Base-by-base conservation (phyloP, 1,140 invertebrate genomes). In the Antheraea mylitta region DNA sequence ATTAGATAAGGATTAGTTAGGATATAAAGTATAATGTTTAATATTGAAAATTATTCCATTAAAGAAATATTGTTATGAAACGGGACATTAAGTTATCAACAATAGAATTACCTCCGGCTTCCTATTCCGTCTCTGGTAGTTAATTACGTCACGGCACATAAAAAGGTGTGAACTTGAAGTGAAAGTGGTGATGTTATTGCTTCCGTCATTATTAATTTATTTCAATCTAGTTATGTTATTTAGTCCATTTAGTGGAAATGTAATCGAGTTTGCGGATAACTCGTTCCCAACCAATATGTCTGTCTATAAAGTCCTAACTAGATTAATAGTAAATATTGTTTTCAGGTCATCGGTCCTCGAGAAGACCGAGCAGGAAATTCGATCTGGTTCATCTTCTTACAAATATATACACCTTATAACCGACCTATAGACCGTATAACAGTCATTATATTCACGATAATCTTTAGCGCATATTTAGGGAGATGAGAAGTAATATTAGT, bases 151-250 rank as follows among this genome's bases (percentile, higher is more conserved):
- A 53, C 13, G 45, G 10, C 45, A 53, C 16, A 53, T 53, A 79
- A 79, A 79, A 72, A 79, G 64, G 78, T 79, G 78, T 79, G 78
- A 77, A 79, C 75, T 74, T 73, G 65, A n/a, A 74, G 75, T 67
- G 78, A 79, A 79, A 79, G 78, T 79, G 37, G 63, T 69, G 45
- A 30, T 72, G 69, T 74, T 73, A 73, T 71, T 66, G 18, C 67
- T 62, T 61, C 66, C 42, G 37, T 67, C 64, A 64, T 60, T 13
- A 66, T 53, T 53, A 53, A 53, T 53, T 48, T 48, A 48, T 48
- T 48, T 13, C 45, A 16, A 53, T 53, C 45, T 53, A 53, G 45
- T 53, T 53, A 53, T 53, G 16, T 53, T 53, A 16, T 6, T 5
- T 6, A 53, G 45, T 2, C 16, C 45, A 53, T 2, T 13, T 16